Evolutionary conservation across 2,888 invertebrate species (phyloP).

Genomic region (Macaria liturata): DNA sequence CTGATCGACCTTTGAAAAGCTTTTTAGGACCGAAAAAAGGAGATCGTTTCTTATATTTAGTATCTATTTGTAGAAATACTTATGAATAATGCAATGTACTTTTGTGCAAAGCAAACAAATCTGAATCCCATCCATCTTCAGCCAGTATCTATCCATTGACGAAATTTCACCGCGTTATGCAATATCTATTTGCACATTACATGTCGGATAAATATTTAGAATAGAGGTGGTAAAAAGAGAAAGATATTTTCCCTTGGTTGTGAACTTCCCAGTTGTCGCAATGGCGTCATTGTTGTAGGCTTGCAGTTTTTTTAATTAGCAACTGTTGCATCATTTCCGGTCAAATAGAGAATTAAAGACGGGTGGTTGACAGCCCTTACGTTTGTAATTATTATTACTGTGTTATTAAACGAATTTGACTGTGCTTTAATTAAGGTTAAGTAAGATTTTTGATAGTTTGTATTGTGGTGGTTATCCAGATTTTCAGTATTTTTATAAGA

Average conservation of each 20-base stretch:
- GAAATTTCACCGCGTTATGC: constrained; percentile 10
- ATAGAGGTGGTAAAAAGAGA: constrained; percentile 44
- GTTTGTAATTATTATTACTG: neutral
- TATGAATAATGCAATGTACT: too few species aligned
- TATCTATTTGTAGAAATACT: too few species aligned
- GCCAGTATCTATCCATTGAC: constrained; percentile 1
- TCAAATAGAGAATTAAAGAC: constrained; percentile 9
- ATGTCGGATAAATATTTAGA: constrained; percentile 40
- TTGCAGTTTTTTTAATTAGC: constrained; percentile 14
- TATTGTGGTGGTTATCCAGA: too few species aligned
- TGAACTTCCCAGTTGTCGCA: constrained; percentile 43
- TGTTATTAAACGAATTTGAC: neutral
- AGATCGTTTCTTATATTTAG: too few species aligned
- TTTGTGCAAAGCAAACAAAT: too few species aligned
- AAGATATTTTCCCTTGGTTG: constrained; percentile 45
- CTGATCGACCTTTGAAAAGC: too few species aligned
- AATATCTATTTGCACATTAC: constrained; percentile 23
- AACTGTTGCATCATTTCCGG: constrained; percentile 4
- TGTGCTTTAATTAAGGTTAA: too few species aligned
- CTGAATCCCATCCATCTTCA: neutral
- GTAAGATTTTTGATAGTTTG: too few species aligned
- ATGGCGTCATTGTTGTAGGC: constrained; percentile 36
- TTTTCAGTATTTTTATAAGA: too few species aligned
- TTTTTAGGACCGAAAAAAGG: too few species aligned
- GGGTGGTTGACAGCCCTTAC: constrained; percentile 1